Conservation (phyloP, 2,797 vertebrate genomes). For the Lemur catta region DNA sequence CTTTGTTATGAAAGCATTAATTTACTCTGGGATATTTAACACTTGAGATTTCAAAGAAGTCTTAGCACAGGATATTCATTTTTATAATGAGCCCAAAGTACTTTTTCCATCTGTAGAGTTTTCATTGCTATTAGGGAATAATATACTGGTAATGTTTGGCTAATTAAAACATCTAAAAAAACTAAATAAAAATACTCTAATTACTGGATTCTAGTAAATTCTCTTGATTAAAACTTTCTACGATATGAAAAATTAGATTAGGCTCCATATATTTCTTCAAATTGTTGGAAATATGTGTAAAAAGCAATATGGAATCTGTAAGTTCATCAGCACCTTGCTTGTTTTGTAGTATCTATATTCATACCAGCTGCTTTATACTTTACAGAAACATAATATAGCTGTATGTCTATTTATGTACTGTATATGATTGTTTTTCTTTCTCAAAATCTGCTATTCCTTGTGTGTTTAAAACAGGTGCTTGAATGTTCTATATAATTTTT, state of each 20-base stretch:
- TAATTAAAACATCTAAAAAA: neutral
- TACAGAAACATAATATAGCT: conserved; percentile 23
- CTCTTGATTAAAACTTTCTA: neutral
- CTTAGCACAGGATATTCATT: neutral
- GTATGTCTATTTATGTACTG: conserved; percentile 39
- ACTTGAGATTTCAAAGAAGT: neutral
- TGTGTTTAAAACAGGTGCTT: conserved; percentile 67
- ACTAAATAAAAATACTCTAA: neutral
- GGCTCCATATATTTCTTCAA: neutral
- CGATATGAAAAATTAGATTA: neutral
- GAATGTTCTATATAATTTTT: conserved; percentile 42
- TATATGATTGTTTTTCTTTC: conserved; percentile 43
- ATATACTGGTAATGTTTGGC: neutral
- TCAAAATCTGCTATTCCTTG: conserved; percentile 55
- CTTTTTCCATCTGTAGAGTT: neutral
- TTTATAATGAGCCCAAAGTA: neutral
- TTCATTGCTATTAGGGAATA: neutral
- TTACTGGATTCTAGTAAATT: neutral
- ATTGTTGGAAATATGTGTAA: neutral
- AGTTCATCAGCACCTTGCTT: conserved; percentile 19
- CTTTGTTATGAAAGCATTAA: neutral
- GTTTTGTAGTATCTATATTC: neutral
- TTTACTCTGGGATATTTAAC: neutral
- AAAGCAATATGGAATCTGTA: conserved; percentile 49
- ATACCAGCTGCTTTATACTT: conserved; percentile 51